phyloP scores from a whole-genome alignment of 2,888 invertebrate genomes.

The Tanypteryx hageni region DNA sequence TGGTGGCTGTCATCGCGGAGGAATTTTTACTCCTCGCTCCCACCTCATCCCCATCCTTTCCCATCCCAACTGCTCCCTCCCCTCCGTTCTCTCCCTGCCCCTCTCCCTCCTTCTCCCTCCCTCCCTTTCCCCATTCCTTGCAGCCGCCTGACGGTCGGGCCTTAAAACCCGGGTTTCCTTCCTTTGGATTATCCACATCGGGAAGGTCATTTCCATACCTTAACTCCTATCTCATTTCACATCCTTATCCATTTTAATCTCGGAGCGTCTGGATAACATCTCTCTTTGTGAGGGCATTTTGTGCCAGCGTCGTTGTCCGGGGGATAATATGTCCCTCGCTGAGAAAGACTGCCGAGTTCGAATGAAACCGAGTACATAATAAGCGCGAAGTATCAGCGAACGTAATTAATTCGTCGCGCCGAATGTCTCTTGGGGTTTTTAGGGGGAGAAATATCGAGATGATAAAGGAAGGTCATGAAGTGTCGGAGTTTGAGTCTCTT shows the following conservation, averaged over 20 bases:
- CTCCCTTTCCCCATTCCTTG: neutral
- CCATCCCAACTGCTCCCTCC: neutral
- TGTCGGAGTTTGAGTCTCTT: no score
- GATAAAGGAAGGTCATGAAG: no score
- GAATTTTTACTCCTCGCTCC: slow-evolving; percentile 52
- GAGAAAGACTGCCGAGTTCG: neutral
- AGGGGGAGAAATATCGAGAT: neutral
- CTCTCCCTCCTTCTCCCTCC: neutral
- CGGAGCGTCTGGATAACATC: slow-evolving; percentile 27
- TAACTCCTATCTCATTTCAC: slow-evolving; percentile 47
- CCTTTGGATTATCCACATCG: slow-evolving; percentile 36
- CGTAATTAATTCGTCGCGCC: neutral
- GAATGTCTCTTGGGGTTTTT: neutral
- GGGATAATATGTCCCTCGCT: neutral
- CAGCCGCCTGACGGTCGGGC: slow-evolving; percentile 31
- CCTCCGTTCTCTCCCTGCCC: neutral
- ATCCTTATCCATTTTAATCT: slow-evolving; percentile 50
- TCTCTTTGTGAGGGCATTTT: slow-evolving; percentile 15
- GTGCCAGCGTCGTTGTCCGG: neutral
- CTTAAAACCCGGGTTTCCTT: slow-evolving; percentile 22
- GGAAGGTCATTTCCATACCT: slow-evolving; percentile 45
- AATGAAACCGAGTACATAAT: neutral
- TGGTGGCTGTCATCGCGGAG: slow-evolving; percentile 62
- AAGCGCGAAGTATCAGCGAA: neutral
- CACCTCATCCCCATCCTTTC: neutral